Percentiles rank a stretch among this genome's conserved stretches.
Conservation (phyloP, 92 coral and sea anemone species). For the Siderastrea siderea region DNA sequence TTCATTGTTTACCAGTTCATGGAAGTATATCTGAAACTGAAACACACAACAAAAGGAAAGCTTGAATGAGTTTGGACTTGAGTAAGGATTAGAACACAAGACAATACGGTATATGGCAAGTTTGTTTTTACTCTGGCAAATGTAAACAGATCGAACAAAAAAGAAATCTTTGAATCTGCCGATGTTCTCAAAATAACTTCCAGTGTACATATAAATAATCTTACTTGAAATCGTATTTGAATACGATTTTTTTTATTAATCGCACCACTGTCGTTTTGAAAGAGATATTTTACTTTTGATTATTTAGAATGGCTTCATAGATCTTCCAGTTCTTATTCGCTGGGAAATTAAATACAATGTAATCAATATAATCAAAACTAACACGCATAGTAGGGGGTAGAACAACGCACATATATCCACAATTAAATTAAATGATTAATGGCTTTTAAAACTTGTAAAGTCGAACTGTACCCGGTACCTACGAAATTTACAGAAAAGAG, state of each 20-base stretch:
- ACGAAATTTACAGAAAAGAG: too few species aligned
- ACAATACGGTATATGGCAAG: background rate
- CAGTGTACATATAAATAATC: slow-evolving; percentile 3
- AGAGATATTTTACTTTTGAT: background rate
- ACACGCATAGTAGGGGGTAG: background rate
- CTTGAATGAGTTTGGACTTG: background rate
- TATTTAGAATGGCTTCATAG: background rate
- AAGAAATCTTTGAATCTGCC: slow-evolving; percentile 6
- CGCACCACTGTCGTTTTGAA: background rate
- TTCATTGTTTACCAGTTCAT: background rate
- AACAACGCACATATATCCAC: background rate
- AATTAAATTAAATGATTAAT: too few species aligned
- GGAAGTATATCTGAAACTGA: background rate
- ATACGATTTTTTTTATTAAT: background rate
- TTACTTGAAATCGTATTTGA: background rate
- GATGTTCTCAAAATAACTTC: background rate
- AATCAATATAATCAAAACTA: background rate
- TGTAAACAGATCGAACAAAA: background rate
- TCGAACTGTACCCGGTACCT: too few species aligned
- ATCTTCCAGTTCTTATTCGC: background rate
- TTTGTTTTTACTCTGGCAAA: background rate
- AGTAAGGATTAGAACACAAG: background rate
- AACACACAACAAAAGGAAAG: background rate
- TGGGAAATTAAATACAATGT: background rate
- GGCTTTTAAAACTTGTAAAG: background rate